Conservation (phyloP, 2,797 vertebrate species). For the Tachyglossus aculeatus region DNA sequence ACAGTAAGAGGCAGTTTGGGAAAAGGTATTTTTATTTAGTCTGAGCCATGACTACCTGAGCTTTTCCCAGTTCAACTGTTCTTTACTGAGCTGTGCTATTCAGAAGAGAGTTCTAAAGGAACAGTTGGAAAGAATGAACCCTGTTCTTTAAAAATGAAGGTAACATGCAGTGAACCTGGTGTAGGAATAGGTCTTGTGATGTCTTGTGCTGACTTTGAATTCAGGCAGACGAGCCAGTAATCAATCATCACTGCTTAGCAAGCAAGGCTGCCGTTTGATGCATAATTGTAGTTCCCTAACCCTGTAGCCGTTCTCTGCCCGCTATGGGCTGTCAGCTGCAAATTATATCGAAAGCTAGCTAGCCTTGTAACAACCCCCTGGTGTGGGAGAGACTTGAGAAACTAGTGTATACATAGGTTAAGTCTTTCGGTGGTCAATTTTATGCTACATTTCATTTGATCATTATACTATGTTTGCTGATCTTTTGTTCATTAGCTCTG, state of each 20-base stretch:
- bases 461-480: not conserved
- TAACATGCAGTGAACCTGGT: not conserved
- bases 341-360: not conserved
- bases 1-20: no score
- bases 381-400: not conserved
- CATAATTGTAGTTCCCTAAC: slow-evolving; percentile 56
- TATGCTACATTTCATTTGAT: not conserved
- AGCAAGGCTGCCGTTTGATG: slow-evolving; percentile 66
- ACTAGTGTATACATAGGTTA: not conserved
- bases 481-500: not conserved
- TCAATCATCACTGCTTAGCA: slow-evolving; percentile 69
- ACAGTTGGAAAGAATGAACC: not conserved
- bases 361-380: not conserved
- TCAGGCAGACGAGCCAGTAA: slow-evolving; percentile 64
- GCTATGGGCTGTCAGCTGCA: not conserved
- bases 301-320: not conserved
- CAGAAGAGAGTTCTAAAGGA: no score
- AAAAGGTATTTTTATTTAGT: no score
- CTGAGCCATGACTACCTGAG: no score
- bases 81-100: no score
- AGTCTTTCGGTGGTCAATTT: not conserved
- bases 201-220: slow-evolving; percentile 70
- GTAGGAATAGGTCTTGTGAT: slow-evolving; percentile 44
- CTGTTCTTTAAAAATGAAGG: not conserved
- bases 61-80: no score